Evolutionary conservation across 2,113 vertebrate species (phyloP).

Genomic region (Rhea pennata): DNA sequence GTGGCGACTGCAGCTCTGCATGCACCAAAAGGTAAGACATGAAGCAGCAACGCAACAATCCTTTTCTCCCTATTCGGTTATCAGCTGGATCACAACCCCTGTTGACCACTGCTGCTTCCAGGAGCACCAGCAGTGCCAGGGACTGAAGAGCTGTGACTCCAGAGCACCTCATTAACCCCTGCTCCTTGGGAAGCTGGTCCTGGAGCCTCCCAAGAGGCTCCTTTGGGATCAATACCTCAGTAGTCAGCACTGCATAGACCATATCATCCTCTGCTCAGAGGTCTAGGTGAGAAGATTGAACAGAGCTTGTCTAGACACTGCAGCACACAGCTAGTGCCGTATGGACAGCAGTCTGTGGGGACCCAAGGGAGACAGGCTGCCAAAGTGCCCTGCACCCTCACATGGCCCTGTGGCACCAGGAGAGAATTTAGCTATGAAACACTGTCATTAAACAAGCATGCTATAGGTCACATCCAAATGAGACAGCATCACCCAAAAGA

Average conservation of each 20-base stretch:
- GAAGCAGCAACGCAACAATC: background rate
- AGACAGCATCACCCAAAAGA: background rate
- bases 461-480: background rate
- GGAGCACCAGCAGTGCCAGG: background rate
- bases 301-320: background rate
- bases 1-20: background rate
- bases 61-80: background rate
- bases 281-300: background rate
- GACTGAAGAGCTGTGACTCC: background rate
- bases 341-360: background rate
- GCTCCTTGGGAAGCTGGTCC: background rate
- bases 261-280: background rate
- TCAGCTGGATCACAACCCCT: background rate
- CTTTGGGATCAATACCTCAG: background rate
- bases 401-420: no score
- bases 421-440: background rate
- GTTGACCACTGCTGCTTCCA: no score
- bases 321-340: background rate
- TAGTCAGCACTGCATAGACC: background rate
- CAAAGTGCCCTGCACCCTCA: no score
- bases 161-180: no score
- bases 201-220: background rate
- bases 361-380: background rate
- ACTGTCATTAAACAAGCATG: fast-evolving
- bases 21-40: background rate